Conservation (phyloP, 2,888 invertebrate genomes). For the Nemapogon koenigi region DNA sequence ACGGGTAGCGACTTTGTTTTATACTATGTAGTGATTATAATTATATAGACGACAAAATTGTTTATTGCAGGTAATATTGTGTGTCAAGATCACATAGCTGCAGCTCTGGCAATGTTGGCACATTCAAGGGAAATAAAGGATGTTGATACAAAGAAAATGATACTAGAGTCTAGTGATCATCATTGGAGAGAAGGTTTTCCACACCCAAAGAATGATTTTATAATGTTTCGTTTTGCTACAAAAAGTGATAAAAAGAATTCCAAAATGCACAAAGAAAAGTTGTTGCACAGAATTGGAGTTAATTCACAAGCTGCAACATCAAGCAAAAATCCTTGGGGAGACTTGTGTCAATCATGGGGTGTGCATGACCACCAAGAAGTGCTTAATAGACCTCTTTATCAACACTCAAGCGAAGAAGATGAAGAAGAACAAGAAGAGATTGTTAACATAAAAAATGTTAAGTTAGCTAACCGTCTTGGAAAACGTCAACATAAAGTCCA, state of each 20-base stretch:
- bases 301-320: constrained; percentile 14
- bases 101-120: constrained; percentile 65
- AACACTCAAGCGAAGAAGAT: constrained; percentile 16
- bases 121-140: constrained; percentile 58
- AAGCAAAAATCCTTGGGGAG: constrained; percentile 76
- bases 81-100: constrained; percentile 66
- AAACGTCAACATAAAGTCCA: constrained; percentile 33
- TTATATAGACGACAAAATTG: too few relatives aligned
- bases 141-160: constrained; percentile 39
- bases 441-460: constrained; percentile 40
- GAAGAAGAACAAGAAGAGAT: constrained; percentile 24
- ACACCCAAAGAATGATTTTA: constrained; percentile 69
- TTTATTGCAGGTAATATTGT: constrained; percentile 66
- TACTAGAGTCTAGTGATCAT: constrained; percentile 66
- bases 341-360: constrained; percentile 74
- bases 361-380: constrained; percentile 68
- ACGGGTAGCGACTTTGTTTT: too few relatives aligned
- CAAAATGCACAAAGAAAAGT: constrained; percentile 59
- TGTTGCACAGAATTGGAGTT: too few relatives aligned
- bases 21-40: too few relatives aligned
- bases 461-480: constrained; percentile 44
- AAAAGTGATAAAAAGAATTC: constrained; percentile 71
- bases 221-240: constrained; percentile 79
- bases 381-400: constrained; percentile 25
- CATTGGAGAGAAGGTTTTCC: constrained; percentile 77